These are phyloP conservation scores for Phymorhynchus buccinoides DNA, from an alignment of 1,140 invertebrate species.

Conservation along the genomic window DNA sequence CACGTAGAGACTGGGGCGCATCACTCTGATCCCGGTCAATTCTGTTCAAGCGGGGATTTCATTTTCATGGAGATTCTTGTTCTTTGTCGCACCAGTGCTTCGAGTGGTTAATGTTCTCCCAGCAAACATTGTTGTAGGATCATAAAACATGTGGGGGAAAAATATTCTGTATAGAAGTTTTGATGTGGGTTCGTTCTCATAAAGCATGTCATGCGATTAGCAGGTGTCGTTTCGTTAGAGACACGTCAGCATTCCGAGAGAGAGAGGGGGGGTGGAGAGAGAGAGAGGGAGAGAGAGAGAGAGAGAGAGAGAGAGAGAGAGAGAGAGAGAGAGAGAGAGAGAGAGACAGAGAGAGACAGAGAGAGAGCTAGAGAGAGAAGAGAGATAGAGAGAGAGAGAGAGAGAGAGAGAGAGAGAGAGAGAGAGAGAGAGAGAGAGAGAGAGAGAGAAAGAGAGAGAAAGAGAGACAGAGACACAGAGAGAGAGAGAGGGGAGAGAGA, in stretches of 20 bases:
- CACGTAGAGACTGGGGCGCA: too few relatives aligned
- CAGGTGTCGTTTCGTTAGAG: neutral
- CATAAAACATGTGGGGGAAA: too few relatives aligned
- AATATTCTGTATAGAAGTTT: neutral
- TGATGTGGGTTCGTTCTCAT: neutral
- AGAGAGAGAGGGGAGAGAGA: neutral
- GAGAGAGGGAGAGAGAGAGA: neutral
- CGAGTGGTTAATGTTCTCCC: too few relatives aligned
- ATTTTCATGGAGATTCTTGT: too few relatives aligned
- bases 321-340: slow-evolving; percentile 10
- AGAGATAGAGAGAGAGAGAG: neutral
- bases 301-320: neutral
- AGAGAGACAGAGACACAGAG: neutral
- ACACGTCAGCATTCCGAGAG: neutral
- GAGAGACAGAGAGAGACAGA: slow-evolving; percentile 13
- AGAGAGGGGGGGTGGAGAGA: neutral
- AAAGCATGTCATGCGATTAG: too few relatives aligned
- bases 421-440: neutral
- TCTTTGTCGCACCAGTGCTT: too few relatives aligned
- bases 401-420: neutral
- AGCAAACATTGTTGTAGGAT: too few relatives aligned
- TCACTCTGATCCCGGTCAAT: too few relatives aligned
- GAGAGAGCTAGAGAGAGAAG: neutral
- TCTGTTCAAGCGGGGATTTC: too few relatives aligned
- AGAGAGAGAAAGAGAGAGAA: neutral